Conservation (phyloP, 2,113 vertebrate species). For the Mustela nigripes region DNA sequence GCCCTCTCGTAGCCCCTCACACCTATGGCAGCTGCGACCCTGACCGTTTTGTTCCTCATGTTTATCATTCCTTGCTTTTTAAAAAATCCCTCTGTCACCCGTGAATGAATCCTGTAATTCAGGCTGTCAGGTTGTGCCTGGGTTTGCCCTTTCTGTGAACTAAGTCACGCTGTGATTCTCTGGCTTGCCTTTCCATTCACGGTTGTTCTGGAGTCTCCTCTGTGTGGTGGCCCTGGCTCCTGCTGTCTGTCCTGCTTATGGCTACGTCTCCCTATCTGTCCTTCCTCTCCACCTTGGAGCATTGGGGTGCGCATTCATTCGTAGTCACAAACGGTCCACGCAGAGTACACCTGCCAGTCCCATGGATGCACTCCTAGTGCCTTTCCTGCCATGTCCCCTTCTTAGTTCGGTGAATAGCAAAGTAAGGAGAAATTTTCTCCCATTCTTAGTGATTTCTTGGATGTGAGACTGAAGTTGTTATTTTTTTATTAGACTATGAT, state of each 20-base stretch:
- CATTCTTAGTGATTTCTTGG: background rate
- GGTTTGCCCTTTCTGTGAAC: background rate
- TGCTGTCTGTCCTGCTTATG: background rate
- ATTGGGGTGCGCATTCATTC: fast-evolving
- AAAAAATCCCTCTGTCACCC: background rate
- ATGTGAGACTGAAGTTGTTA: background rate
- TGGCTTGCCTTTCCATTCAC: background rate
- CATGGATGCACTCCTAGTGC: background rate
- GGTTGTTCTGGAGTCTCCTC: background rate
- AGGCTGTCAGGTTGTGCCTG: background rate
- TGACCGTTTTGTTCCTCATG: background rate
- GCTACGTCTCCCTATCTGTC: background rate
- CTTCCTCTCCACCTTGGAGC: background rate
- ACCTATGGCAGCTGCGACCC: background rate
- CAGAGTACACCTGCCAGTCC: background rate
- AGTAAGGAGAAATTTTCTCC: background rate
- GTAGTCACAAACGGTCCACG: background rate
- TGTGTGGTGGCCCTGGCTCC: background rate
- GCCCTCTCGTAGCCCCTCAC: background rate
- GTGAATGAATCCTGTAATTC: background rate
- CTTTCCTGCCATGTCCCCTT: background rate
- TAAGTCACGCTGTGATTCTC: background rate
- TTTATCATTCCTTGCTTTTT: background rate
- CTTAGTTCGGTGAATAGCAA: background rate
- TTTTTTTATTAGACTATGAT: background rate